A percentile compares a stretch with the other conserved stretches of the same genome.
These are phyloP conservation scores for Pseudococcus longispinus DNA, from an alignment of 2,888 invertebrate genomes.

Conservation along the genomic window DNA sequence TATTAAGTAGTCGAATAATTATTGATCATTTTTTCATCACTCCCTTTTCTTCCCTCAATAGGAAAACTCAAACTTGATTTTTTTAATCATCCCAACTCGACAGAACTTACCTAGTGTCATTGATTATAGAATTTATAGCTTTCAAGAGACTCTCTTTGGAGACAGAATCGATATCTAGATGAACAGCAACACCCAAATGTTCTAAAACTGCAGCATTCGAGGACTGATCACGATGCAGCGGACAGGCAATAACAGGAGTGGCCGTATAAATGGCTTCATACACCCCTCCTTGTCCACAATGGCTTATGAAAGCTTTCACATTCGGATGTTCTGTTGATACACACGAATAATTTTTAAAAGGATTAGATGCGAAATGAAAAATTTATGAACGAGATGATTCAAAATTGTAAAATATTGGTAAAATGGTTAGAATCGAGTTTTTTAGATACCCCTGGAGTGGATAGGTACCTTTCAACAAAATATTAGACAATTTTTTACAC, in stretches of 20 bases:
- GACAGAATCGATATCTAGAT: slow-evolving; percentile 7
- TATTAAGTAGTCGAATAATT: too few relatives aligned
- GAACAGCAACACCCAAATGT: slow-evolving; percentile 48
- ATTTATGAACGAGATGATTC: too few relatives aligned
- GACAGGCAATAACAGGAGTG: slow-evolving; percentile 44
- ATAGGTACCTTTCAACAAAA: too few relatives aligned
- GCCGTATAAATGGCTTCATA: slow-evolving; percentile 49
- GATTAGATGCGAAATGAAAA: background rate
- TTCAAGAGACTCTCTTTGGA: background rate
- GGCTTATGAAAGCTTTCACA: slow-evolving; percentile 47
- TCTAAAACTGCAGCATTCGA: slow-evolving; percentile 30
- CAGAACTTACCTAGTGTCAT: background rate
- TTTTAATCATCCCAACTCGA: too few relatives aligned
- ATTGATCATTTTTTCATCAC: too few relatives aligned
- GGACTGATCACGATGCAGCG: slow-evolving; percentile 41
- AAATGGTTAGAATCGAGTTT: too few relatives aligned
- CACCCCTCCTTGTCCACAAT: slow-evolving; percentile 47
- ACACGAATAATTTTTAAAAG: background rate
- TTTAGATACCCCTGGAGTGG: too few relatives aligned
- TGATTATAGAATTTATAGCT: background rate
- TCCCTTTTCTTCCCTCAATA: too few relatives aligned
- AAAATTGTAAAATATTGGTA: too few relatives aligned
- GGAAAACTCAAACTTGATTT: too few relatives aligned
- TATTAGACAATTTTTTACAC: too few relatives aligned
- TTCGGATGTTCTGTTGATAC: slow-evolving; percentile 50